Evolutionary conservation across 2,113 vertebrate genomes (phyloP), one percentile per base, ranked within the genome.

Genomic region (Chionomys nivalis): DNA sequence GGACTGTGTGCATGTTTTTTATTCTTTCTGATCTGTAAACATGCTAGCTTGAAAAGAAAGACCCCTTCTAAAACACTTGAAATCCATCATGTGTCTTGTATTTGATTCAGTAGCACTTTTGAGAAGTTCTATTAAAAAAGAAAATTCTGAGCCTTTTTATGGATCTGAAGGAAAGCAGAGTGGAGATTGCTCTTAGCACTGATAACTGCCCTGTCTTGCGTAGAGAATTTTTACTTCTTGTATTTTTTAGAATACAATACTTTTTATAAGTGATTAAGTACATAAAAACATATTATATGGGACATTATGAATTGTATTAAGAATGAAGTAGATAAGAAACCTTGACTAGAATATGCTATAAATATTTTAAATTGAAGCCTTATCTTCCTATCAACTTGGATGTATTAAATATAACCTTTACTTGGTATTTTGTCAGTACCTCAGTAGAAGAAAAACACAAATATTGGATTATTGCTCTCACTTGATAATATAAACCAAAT

Each of bases 261-360:
- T 55, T 82, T 24, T 96, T 73, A n/a, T 92, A 36, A 89, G 23
- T 90, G 55, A 82, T 61, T 91, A 70, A 93, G 49, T 49, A 78
- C n/a, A 76, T 92, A 93, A 88, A 47, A 12, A 12, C 49, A 49
- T 49, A 49, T 49, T 49, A 49, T 49, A 49, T 49, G 49, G 49
- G 9, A 96, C 28, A 96, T 78, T 75, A 14, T 94, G 36, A 28
- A 36, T 90, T 93, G 92, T 89, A 79, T 31, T 68, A 49, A 96
- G 47, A 94, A 96, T 13, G 47, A 97, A 96, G 52, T 21, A 96
- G 95, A 90, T 85, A 83, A 49, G 61, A 68, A 66, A 81, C 89
- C 6, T 21, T 72, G 77, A 91, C 39, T 75, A 65, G 19, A 90
- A 61, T 90, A 24, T 13, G 82, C 93, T 95, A 70, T 61, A 52